Base-by-base conservation (phyloP, 2,888 invertebrate species). In the Melieria omissa region DNA sequence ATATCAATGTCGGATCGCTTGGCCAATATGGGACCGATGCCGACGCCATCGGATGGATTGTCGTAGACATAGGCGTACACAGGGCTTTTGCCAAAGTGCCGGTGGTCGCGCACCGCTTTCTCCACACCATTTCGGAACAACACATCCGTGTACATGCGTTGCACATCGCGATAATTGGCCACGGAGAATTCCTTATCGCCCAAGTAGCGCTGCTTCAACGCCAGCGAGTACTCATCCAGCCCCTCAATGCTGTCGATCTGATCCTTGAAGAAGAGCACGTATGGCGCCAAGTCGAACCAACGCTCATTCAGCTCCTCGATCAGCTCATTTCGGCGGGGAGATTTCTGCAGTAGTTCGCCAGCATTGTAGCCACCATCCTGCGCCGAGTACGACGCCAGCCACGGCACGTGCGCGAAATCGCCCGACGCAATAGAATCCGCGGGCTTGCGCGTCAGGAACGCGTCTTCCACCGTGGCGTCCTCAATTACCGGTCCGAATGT, bases 281-380 rank as follows among this genome's bases (percentile, higher is more conserved):
- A 83, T 58, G 91, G 90, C 1, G 91, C 90, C n/a, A 92, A 73
- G 14, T 83, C 81, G 45, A 77, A 76, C 82, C 82, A 80, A 42
- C 89, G 86, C 10, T 89, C 88, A 89, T 92, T 93, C 47, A 89
- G 88, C 0, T 87, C 81, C 64, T 91, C 90, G 4, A 92, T 84
- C 9, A 88, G 78, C 3, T 86, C 84, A 0, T 88, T 85, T 7
- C 79, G 78, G 1, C 73, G 70, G 3, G 74, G 60, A 6, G 45
- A 58, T 7, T 89, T 87, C 54, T 81, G 77, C 65, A 88, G 76
- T 14, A 89, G 83, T 62, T 86, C 87, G 79, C 79, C 74, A 55
- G 90, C 92, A 45, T 93, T 93, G 79, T 92, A 93, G 29, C 93
- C 87, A 70, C 94, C 94, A 84, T 95, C 95, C 65, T 93, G 90